phyloP scores from a whole-genome alignment of 2,113 vertebrate species.

The Dunckerocampus dactyliophorus region DNA sequence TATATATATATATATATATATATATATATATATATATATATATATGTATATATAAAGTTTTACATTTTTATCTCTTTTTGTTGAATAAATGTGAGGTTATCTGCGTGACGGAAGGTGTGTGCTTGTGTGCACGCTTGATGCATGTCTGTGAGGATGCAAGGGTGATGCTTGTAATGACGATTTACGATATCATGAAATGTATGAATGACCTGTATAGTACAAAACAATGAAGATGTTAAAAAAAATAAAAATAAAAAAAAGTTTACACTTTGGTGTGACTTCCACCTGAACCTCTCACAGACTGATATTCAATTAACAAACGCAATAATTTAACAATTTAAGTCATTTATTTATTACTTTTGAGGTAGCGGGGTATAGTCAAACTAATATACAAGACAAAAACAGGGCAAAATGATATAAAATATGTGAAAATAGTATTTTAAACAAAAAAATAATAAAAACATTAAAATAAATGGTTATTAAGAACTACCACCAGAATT shows the following conservation, averaged over 20 bases:
- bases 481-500: too few species aligned
- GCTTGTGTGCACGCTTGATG: slow-evolving; percentile 36
- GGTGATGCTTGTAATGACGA: slow-evolving; percentile 65
- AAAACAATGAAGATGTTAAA: slow-evolving; percentile 62
- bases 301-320: too few species aligned
- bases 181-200: slow-evolving; percentile 71
- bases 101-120: slow-evolving; percentile 4
- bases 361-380: too few species aligned
- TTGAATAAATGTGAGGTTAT: slow-evolving; percentile 39
- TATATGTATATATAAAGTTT: slow-evolving; percentile 29
- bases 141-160: slow-evolving; percentile 56
- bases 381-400: too few species aligned
- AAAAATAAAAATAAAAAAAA: slow-evolving; percentile 69
- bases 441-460: too few species aligned
- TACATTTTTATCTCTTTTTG: slow-evolving; percentile 58
- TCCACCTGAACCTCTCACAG: too few species aligned
- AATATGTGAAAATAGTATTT: too few species aligned
- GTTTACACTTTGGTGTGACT: background rate
- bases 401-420: too few species aligned
- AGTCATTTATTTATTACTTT: too few species aligned
- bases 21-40: background rate
- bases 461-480: too few species aligned
- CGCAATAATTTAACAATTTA: too few species aligned
- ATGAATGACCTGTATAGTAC: slow-evolving; percentile 75
- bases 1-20: background rate